phyloP scores from a whole-genome alignment of 1,140 invertebrate genomes.

The fruit fly (Drosophila melanogaster) region Release_6_plus_ISO1_MT NT_037436.4:7894501-7895000 shows the following conservation, averaged over 20 bases:
- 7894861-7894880: slow-evolving; percentile 44
- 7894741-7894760: slow-evolving; percentile 57
- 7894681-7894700: slow-evolving; percentile 15
- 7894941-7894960: slow-evolving; percentile 38
- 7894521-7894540: not conserved
- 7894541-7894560: not conserved
- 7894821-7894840: not conserved
- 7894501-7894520: not conserved
- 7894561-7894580: slow-evolving; percentile 4
- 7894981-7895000: slow-evolving; percentile 18
- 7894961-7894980: slow-evolving; percentile 19
- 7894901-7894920: slow-evolving; percentile 55
- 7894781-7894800: slow-evolving; percentile 64
- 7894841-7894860: slow-evolving; percentile 15
- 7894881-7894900: slow-evolving; percentile 44
- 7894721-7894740: slow-evolving; percentile 60
- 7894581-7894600: slow-evolving; percentile 3
- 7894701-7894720: slow-evolving; percentile 34
- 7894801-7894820: slow-evolving; percentile 20
- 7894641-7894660: slow-evolving; percentile 39
- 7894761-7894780: slow-evolving; percentile 68
- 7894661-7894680: slow-evolving; percentile 8
- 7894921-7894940: slow-evolving; percentile 31
- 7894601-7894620: slow-evolving; percentile 12
- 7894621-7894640: slow-evolving; percentile 44